Evolutionary conservation across 2,113 vertebrate species (phyloP), one percentile per base, ranked within the genome.

Genomic region (Garra rufa): DNA sequence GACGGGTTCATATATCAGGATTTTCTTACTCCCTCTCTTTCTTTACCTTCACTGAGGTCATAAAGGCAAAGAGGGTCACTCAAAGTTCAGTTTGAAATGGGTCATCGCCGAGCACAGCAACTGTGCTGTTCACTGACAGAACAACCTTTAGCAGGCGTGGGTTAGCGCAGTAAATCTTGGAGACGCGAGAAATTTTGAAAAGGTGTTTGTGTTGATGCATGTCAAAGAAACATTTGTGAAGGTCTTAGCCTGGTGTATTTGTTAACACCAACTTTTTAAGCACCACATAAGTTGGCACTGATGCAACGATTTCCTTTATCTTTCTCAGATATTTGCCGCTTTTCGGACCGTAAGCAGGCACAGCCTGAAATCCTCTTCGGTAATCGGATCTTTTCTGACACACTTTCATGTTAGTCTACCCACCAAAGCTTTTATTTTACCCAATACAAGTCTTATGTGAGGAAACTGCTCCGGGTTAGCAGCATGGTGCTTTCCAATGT

Each of bases 31-130:
- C 61, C 65, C 57, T 83, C 76, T 89, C 87, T 82, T 41, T 83
- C 85, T 63, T 84, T 90, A 92, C 93, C 92, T 91, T 89, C 82
- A 46, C 87, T 87, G 83, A 83, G 92, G 92, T 93, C 89, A 91
- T 76, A 83, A 24, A 92, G 89, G 88, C 89, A 91, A 85, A 87
- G 61, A 85, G 87, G 90, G 89, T 86, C 88, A 90, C 87, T 73
- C 84, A 89, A 88, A 89, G 91, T 83, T 78, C 89, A 86, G 87
- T 88, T 84, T 83, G 81, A 88, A 87, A 87, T 87, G 88, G 87
- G 88, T 91, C 82, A 89, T 57, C 69, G 83, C 46, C 73, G 70
- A 76, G 55, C 86, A 89, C 85, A 89, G 86, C 82, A 90, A 87
- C 79, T 10, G 41, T 71, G 44, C 61, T 67, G 41, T 81, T 81